These are phyloP conservation scores for Scolopax mira DNA, from an alignment of 2,113 vertebrate genomes.

Conservation along the genomic window DNA sequence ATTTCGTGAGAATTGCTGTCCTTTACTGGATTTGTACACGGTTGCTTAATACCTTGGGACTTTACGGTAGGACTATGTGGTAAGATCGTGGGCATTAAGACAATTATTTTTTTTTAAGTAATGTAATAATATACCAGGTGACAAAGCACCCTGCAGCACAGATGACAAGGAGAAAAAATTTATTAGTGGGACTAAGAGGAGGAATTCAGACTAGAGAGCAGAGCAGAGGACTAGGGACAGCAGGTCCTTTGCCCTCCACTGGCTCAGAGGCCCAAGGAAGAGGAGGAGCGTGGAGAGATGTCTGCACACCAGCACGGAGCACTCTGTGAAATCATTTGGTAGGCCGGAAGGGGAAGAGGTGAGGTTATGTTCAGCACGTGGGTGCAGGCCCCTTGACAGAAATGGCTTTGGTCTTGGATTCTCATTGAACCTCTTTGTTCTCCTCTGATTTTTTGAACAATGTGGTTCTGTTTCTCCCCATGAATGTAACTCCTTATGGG, in stretches of 20 bases:
- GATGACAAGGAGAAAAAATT: not conserved
- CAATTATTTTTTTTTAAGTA: not conserved
- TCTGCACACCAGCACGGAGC: not conserved
- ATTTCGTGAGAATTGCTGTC: too few species aligned
- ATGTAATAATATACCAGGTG: not conserved
- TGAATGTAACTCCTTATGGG: not conserved
- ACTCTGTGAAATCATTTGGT: not conserved
- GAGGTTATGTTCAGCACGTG: not conserved
- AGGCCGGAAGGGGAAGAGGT: not conserved
- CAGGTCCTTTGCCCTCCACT: not conserved
- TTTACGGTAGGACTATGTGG: not conserved
- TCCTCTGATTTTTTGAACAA: slow-evolving; percentile 11
- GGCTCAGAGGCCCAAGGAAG: not conserved
- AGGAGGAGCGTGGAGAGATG: not conserved
- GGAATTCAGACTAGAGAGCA: not conserved
- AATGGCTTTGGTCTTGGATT: not conserved
- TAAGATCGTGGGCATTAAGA: not conserved
- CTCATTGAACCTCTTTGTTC: slow-evolving; percentile 47
- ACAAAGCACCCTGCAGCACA: not conserved
- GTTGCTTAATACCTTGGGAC: not conserved
- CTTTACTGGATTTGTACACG: not conserved
- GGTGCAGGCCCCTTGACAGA: not conserved
- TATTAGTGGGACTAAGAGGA: not conserved
- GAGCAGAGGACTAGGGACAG: not conserved
- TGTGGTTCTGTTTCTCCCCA: not conserved